Percentiles rank a stretch among this genome's conserved stretches.
Evolutionary conservation across 2,888 invertebrate genomes (phyloP).

Genomic region (Choreutis nemorana): DNA sequence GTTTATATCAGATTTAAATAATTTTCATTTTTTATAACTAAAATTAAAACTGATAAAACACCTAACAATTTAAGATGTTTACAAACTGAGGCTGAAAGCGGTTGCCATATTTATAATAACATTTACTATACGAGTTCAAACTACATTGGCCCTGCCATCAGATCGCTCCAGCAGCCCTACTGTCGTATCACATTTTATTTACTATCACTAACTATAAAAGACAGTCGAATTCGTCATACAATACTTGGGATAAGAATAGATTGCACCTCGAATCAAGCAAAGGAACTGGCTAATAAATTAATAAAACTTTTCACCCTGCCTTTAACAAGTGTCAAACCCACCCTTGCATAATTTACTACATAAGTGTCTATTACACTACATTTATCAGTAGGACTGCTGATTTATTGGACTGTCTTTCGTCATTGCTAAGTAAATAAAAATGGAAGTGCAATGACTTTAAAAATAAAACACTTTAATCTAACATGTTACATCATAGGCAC

Average conservation of each 20-base stretch:
- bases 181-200: slow-evolving; percentile 38
- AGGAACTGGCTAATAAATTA: slow-evolving; percentile 25
- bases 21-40: too few species aligned
- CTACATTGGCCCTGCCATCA: slow-evolving; percentile 22
- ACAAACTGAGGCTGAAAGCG: too few species aligned
- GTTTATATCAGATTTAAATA: too few species aligned
- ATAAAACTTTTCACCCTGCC: slow-evolving; percentile 7
- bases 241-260: too few species aligned
- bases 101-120: slow-evolving; percentile 1
- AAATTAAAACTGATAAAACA: too few species aligned
- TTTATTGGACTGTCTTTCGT: slow-evolving; percentile 19
- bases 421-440: slow-evolving; percentile 32
- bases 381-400: slow-evolving; percentile 40
- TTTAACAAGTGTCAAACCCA: slow-evolving; percentile 7
- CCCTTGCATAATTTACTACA: slow-evolving; percentile 8
- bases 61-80: too few species aligned
- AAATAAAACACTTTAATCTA: slow-evolving; percentile 39
- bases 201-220: slow-evolving; percentile 39
- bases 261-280: too few species aligned
- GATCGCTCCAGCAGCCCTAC: slow-evolving; percentile 42
- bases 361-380: slow-evolving; percentile 12
- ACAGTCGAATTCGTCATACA: too few species aligned
- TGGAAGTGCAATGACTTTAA: slow-evolving; percentile 38
- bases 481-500: slow-evolving; percentile 50
- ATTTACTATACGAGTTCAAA: slow-evolving; percentile 6